phyloP scores from a whole-genome alignment of 2,888 invertebrate genomes.

The Machimus rusticus region DNA sequence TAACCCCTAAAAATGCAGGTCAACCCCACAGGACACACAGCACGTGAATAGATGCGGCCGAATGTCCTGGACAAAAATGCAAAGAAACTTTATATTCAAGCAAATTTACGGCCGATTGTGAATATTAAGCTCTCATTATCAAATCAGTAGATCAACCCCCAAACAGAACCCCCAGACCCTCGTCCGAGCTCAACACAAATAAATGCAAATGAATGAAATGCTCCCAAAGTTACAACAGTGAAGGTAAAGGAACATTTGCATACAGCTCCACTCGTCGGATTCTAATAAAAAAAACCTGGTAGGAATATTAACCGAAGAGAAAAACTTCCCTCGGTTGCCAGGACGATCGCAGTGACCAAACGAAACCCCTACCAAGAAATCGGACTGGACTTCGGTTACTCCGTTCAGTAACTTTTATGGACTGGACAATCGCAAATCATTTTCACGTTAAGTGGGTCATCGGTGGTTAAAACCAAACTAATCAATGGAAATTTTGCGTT shows the following conservation, averaged over 20 bases:
- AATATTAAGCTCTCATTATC: constrained; percentile 26
- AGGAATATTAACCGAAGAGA: background rate
- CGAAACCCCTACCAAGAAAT: constrained; percentile 6
- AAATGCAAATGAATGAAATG: constrained; percentile 30
- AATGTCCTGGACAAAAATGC: background rate
- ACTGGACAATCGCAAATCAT: constrained; percentile 18
- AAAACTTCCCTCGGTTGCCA: background rate
- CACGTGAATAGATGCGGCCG: background rate
- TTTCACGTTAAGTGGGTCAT: constrained; percentile 11
- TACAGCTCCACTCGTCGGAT: background rate
- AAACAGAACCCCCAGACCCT: background rate
- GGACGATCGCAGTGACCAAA: background rate
- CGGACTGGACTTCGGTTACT: background rate
- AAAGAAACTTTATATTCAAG: background rate
- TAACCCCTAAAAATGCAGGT: background rate
- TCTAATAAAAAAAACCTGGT: background rate
- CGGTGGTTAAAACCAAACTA: background rate
- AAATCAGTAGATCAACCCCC: constrained; percentile 5
- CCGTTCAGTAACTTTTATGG: background rate
- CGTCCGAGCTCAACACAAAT: background rate
- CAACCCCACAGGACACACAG: background rate
- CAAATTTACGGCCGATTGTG: constrained; percentile 21
- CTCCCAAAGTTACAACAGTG: background rate
- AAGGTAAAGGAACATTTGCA: background rate
- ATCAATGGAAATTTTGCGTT: background rate